These are phyloP conservation scores for Pyrrhosoma nymphula DNA, from an alignment of 2,888 invertebrate species.

Conservation along the genomic window DNA sequence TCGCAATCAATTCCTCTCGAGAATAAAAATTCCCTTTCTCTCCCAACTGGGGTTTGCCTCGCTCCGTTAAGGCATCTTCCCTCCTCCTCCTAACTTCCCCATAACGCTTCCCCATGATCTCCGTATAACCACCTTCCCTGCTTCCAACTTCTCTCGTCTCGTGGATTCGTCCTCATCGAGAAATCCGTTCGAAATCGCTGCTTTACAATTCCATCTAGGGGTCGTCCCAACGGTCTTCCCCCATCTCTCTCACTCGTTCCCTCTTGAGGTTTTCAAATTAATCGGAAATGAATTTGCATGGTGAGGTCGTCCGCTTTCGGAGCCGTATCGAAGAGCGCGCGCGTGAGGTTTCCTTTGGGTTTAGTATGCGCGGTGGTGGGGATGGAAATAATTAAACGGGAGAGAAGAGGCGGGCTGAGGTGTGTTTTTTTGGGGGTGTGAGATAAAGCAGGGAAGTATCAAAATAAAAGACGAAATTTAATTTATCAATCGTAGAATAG, in stretches of 20 bases:
- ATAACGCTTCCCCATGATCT: background rate
- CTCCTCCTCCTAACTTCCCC: too few relatives aligned
- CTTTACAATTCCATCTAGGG: slow-evolving; percentile 20
- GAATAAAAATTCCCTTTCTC: slow-evolving; percentile 8
- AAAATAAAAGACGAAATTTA: too few relatives aligned
- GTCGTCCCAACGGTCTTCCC: background rate
- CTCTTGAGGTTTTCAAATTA: slow-evolving; percentile 13
- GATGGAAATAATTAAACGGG: background rate
- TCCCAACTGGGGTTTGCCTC: background rate
- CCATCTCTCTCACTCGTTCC: background rate
- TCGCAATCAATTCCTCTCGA: background rate
- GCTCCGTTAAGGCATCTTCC: background rate
- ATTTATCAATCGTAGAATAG: too few relatives aligned
- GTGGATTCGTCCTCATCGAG: background rate
- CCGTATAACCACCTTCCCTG: background rate
- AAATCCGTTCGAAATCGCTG: background rate
- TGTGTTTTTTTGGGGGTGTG: too few relatives aligned
- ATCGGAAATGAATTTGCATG: slow-evolving; percentile 16
- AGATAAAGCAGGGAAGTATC: too few relatives aligned
- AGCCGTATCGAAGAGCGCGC: background rate
- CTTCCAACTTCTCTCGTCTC: background rate
- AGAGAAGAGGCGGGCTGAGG: too few relatives aligned
- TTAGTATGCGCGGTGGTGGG: background rate
- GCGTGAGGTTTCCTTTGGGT: background rate
- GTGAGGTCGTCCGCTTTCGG: background rate